Evolutionary conservation across 2,113 vertebrate genomes (phyloP).

Genomic region (Antennarius striatus): DNA sequence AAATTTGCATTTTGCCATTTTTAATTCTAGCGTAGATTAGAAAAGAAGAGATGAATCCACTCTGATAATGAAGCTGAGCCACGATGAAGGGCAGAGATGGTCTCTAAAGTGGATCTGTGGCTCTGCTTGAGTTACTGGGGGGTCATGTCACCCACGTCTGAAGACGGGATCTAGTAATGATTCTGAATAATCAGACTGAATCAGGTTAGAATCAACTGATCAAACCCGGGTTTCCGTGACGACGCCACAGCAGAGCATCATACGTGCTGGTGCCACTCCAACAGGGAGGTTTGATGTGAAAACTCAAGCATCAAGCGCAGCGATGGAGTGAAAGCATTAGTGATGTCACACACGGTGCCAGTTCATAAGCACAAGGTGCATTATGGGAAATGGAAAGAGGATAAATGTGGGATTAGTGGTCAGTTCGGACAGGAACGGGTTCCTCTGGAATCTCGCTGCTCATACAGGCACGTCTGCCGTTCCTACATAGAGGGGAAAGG

Average conservation of each 20-base stretch:
- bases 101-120: no score
- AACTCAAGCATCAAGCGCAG: slow-evolving; percentile 49
- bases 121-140: no score
- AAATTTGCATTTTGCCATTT: no score
- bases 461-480: slow-evolving; percentile 19
- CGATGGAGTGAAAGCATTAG: slow-evolving; percentile 42
- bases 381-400: slow-evolving; percentile 29
- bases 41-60: no score
- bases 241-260: slow-evolving; percentile 31
- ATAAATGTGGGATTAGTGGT: slow-evolving; percentile 51
- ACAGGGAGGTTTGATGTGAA: slow-evolving; percentile 30
- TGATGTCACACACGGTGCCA: slow-evolving; percentile 24
- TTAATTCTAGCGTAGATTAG: no score
- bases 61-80: no score
- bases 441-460: slow-evolving; percentile 20
- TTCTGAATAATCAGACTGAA: no score
- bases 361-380: slow-evolving; percentile 37
- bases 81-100: no score
- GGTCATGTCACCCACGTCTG: no score
- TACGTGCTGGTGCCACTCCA: slow-evolving; percentile 51
- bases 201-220: no score
- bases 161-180: no score
- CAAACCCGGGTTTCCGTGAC: slow-evolving; percentile 6
- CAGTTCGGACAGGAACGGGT: slow-evolving; percentile 25
- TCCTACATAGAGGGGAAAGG: slow-evolving; percentile 4